Base-by-base conservation (phyloP, 1,140 invertebrate genomes). In the Mamestra configurata region DNA sequence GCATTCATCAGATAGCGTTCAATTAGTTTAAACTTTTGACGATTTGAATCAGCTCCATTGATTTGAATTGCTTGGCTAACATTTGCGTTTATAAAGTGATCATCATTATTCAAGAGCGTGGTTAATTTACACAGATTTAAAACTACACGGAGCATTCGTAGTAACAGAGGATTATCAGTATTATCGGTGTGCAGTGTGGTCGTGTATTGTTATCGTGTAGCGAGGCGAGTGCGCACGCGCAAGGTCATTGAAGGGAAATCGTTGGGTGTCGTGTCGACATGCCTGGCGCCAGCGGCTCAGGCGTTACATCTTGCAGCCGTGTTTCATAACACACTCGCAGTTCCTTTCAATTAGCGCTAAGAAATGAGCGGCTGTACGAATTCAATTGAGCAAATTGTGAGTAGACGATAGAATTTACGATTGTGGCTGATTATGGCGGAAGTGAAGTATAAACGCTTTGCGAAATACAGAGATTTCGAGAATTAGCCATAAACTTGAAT, bases 231-330 rank as follows among this genome's bases (percentile, higher is more conserved):
- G 85, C 86, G 81, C 82, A 75, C 85, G 86, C 79, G 73, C 93
- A 93, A 94, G 93, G 93, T 92, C 93, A 89, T 87, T 89, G 91
- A 92, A 92, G 92, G 92, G 89, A 94, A 93, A 93, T 90, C 88
- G 88, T 87, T 88, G 87, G 84, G 75, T 87, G 79, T 86, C 73
- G 84, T 92, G 89, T 90, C 87, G 89, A 89, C 89, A 92, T 79
- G 80, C 82, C 85, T 82, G 84, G 80, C 87, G 88, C 79, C 86
- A 83, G 71, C 79, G 80, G 81, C 84, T 79, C 79, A 75, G 83
- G 79, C 83, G 87, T 89, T 91, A 89, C 88, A 91, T 90, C 90
- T 92, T 84, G 85, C 79, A 59, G 80, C 72, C 61, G 77, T 79
- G 85, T 90, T 90, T 90, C 87, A 89, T 87, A 89, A 90, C 81